Percentiles rank a stretch among this genome's conserved stretches.
Conservation (phyloP, 2,113 vertebrate genomes). For the Pholis gunnellus region DNA sequence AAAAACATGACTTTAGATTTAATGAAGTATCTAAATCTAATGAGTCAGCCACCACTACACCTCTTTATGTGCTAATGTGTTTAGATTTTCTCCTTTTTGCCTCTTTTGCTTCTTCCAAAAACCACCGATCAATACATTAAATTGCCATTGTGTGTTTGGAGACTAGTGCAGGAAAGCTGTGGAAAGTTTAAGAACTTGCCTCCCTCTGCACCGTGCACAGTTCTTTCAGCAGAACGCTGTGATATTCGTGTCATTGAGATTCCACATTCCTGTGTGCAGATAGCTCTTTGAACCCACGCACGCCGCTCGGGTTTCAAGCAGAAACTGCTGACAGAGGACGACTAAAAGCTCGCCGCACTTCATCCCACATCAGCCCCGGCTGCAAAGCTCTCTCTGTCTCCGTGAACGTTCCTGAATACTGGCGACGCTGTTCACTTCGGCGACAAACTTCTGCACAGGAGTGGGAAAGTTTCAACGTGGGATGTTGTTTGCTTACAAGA, state of each 20-base stretch:
- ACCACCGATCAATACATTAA: not conserved
- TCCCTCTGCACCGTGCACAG: not conserved
- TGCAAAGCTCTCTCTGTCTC: conserved; percentile 49
- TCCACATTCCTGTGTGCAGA: conserved; percentile 51
- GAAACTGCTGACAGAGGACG: conserved; percentile 69
- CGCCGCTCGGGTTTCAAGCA: conserved; percentile 46
- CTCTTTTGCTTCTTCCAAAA: not conserved
- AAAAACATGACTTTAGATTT: not conserved
- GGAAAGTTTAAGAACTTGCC: conserved; percentile 27
- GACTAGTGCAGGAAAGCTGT: not conserved
- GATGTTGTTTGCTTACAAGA: conserved; percentile 31
- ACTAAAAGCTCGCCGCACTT: conserved; percentile 55
- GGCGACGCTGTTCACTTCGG: conserved; percentile 7
- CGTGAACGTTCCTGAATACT: conserved; percentile 22
- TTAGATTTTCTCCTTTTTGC: not conserved
- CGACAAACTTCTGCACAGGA: conserved; percentile 47
- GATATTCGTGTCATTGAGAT: conserved; percentile 65
- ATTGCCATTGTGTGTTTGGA: not conserved
- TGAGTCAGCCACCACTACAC: not conserved
- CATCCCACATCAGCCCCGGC: conserved; percentile 54
- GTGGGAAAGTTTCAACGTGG: conserved; percentile 11
- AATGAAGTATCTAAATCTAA: not conserved
- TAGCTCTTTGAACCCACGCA: conserved; percentile 68
- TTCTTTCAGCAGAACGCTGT: conserved; percentile 44
- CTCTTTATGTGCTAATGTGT: not conserved